phyloP scores from a whole-genome alignment of 2,797 vertebrate genomes.

The Corythornis leucogaster region DNA sequence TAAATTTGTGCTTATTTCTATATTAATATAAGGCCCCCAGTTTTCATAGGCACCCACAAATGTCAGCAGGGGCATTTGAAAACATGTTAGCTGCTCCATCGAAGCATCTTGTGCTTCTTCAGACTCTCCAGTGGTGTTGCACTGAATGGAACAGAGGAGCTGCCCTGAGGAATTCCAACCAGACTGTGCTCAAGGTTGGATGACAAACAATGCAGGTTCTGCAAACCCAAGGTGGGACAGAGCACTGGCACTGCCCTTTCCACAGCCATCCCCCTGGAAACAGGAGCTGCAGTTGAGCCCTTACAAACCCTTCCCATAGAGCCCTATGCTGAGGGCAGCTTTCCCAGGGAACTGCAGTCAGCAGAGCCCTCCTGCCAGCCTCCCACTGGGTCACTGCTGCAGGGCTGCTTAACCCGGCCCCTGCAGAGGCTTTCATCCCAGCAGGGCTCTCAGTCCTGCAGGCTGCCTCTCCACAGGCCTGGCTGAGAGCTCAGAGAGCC shows the following conservation, averaged over 20 bases:
- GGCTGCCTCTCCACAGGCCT: neutral
- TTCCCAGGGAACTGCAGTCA: neutral
- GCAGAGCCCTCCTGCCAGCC: neutral
- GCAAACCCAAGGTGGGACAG: accelerated
- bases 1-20: neutral
- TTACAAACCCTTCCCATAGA: neutral
- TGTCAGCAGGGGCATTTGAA: neutral
- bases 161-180: neutral
- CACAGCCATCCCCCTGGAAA: neutral
- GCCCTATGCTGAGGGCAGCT: neutral
- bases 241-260: neutral
- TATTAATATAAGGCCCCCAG: neutral
- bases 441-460: neutral
- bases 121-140: neutral
- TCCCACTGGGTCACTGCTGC: neutral
- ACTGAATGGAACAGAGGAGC: neutral
- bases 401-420: neutral
- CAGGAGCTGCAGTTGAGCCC: neutral
- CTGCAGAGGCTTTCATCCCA: neutral
- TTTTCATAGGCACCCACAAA: neutral
- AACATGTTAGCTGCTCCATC: neutral
- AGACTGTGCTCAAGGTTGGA: neutral
- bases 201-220: neutral
- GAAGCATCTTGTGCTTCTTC: neutral
- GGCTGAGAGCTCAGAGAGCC: neutral